Evolutionary conservation across 1,140 invertebrate species (phyloP).

Genomic region (Trissolcus basalis): DNA sequence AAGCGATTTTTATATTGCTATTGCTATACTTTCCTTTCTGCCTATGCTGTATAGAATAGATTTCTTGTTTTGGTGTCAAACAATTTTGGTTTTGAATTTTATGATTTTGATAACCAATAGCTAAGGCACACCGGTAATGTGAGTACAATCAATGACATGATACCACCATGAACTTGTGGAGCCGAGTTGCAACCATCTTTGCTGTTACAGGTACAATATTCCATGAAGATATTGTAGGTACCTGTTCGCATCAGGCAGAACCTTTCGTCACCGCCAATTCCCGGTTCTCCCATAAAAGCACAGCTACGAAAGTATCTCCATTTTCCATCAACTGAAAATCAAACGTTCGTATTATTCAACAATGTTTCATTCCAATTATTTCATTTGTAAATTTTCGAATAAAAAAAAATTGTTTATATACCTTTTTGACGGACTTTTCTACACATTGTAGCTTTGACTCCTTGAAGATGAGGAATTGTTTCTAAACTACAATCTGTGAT

Average conservation of each 20-base stretch:
- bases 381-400: neutral
- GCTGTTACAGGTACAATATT: conserved; percentile 94
- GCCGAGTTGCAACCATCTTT: conserved; percentile 92
- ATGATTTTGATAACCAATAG: conserved; percentile 48
- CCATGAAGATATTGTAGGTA: conserved; percentile 94
- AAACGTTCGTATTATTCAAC: conserved; percentile 6
- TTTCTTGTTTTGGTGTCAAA: too few relatives aligned
- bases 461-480: conserved; percentile 82
- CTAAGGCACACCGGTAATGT: conserved; percentile 28
- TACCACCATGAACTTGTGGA: conserved; percentile 49
- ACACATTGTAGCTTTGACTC: conserved; percentile 88
- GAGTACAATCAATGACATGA: conserved; percentile 35
- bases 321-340: conserved; percentile 85
- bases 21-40: neutral
- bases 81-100: conserved; percentile 11
- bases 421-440: conserved; percentile 95
- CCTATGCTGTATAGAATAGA: too few relatives aligned
- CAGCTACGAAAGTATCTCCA: conserved; percentile 94
- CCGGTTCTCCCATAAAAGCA: conserved; percentile 92
- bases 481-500: conserved; percentile 89
- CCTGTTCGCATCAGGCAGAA: conserved; percentile 93
- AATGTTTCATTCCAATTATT: neutral
- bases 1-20: too few relatives aligned
- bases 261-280: conserved; percentile 91
- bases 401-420: conserved; percentile 67